A percentile compares a stretch with the other conserved stretches of the same genome.
Conservation (phyloP, 1,140 invertebrate genomes). For the Caerostris extrusa region DNA sequence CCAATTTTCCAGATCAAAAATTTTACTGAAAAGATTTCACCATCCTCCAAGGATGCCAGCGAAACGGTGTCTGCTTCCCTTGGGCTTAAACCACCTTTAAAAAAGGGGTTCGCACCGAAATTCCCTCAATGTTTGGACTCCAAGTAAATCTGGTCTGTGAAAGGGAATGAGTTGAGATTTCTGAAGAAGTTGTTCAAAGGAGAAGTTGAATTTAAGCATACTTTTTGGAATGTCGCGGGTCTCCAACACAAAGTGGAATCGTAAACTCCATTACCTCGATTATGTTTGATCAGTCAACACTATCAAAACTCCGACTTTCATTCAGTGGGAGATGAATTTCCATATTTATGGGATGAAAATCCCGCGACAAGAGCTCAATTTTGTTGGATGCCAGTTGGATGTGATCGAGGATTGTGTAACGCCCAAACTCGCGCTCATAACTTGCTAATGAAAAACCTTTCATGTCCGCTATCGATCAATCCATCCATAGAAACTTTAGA, state of each 20-base stretch:
- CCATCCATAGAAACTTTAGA: too few species aligned
- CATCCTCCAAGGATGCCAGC: not conserved
- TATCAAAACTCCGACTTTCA: not conserved
- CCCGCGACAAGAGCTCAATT: not conserved
- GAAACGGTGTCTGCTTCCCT: not conserved
- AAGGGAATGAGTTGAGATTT: not conserved
- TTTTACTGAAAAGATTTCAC: not conserved
- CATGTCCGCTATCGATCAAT: too few species aligned
- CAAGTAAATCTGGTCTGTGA: not conserved
- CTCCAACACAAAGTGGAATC: not conserved
- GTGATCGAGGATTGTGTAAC: too few species aligned
- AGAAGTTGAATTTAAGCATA: not conserved
- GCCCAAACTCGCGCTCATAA: too few species aligned
- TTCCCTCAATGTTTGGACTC: not conserved
- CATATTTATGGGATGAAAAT: slow-evolving; percentile 5
- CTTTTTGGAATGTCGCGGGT: not conserved
- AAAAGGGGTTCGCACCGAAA: not conserved
- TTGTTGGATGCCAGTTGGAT: not conserved
- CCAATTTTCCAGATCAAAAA: not conserved
- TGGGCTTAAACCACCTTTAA: not conserved
- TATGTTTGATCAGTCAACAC: slow-evolving; percentile 31
- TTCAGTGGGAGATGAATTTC: not conserved
- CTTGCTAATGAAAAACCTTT: too few species aligned
- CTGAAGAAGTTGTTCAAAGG: not conserved
- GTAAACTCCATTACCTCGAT: slow-evolving; percentile 31